Evolutionary conservation across 2,797 vertebrate genomes (phyloP).

Genomic region (Margarornis squamiger): DNA sequence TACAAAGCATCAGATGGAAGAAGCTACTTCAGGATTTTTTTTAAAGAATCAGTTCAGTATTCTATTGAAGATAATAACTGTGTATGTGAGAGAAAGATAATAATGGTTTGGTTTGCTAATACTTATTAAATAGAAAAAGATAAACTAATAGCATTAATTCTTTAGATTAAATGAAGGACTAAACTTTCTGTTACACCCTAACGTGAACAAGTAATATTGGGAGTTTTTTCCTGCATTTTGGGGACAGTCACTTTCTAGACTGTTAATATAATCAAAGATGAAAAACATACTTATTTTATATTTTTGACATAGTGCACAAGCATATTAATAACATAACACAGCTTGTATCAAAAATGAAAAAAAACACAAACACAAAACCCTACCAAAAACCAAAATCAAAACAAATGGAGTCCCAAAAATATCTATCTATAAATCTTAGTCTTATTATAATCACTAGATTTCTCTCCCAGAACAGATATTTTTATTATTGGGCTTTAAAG

Average conservation of each 20-base stretch:
- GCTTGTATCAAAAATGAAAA: neutral
- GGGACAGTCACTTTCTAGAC: neutral
- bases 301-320: neutral
- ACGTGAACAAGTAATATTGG: neutral
- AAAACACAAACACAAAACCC: neutral
- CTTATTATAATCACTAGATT: neutral
- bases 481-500: neutral
- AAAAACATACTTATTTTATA: neutral
- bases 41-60: neutral
- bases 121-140: neutral
- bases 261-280: neutral
- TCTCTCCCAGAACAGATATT: neutral
- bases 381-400: no score
- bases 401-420: neutral
- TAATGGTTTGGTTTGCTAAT: neutral
- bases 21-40: neutral
- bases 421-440: neutral
- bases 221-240: neutral
- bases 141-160: neutral
- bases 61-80: neutral
- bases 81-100: neutral
- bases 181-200: neutral
- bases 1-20: neutral
- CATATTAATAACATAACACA: neutral
- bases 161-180: neutral